These are phyloP conservation scores for Odontothrips loti DNA, from an alignment of 2,888 invertebrate genomes.

Conservation along the genomic window DNA sequence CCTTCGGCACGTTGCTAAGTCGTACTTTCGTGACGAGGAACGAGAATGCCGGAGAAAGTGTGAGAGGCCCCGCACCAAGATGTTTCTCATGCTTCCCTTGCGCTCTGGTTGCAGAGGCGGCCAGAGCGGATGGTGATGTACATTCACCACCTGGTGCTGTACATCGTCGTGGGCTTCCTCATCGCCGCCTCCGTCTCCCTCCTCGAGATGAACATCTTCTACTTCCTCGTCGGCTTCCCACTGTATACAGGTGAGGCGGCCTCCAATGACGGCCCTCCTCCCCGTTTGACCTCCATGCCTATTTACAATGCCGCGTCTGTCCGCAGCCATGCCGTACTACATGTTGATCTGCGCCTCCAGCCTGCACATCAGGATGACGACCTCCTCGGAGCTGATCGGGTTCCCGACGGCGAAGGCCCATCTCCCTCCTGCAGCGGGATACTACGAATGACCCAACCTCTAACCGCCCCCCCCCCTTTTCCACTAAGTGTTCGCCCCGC, in stretches of 20 bases:
- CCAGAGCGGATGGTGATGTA: neutral
- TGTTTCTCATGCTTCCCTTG: no score
- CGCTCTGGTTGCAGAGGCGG: no score
- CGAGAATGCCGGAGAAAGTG: no score
- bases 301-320: no score
- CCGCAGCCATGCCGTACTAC: neutral
- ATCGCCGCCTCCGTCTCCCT: neutral
- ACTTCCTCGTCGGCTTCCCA: neutral
- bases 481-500: no score
- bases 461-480: no score
- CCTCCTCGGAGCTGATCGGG: neutral
- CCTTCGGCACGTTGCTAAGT: no score
- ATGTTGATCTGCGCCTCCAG: neutral
- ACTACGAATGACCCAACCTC: neutral
- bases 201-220: neutral
- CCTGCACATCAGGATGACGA: neutral
- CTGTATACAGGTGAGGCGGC: no score
- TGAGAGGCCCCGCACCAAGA: no score
- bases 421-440: neutral
- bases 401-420: neutral
- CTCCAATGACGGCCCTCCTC: no score
- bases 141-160: neutral
- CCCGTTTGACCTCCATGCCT: no score
- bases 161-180: neutral
- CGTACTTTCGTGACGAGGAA: no score